phyloP scores from a whole-genome alignment of 2,797 vertebrate species.

The Avahi laniger region DNA sequence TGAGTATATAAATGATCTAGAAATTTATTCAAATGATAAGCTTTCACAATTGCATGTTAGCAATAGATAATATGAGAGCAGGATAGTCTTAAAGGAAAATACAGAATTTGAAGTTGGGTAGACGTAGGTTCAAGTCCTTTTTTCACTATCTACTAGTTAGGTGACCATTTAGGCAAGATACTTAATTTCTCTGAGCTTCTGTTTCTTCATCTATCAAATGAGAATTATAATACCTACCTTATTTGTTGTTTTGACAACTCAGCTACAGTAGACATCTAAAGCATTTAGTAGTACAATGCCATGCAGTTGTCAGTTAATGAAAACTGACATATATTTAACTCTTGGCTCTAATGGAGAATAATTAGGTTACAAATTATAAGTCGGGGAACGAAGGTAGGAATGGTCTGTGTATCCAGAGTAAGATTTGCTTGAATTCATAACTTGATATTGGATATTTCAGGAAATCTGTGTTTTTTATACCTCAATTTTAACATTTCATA shows the following conservation, averaged over 20 bases:
- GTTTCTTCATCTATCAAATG: slow-evolving; percentile 3
- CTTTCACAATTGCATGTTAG: slow-evolving; percentile 24
- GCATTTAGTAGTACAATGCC: not conserved
- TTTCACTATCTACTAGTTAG: not conserved
- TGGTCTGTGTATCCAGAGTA: not conserved
- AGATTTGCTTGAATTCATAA: not conserved
- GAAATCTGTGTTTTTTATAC: not conserved
- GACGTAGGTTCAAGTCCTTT: not conserved
- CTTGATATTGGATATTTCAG: not conserved
- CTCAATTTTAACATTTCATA: not conserved
- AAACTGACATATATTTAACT: not conserved
- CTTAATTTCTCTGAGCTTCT: slow-evolving; percentile 11
- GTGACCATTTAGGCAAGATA: not conserved
- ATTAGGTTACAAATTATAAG: not conserved
- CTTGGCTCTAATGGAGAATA: not conserved
- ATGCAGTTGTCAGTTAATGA: not conserved
- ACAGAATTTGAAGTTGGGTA: not conserved
- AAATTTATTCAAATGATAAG: slow-evolving; percentile 35
- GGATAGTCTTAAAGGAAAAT: not conserved
- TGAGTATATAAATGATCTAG: slow-evolving; percentile 4
- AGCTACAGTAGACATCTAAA: not conserved
- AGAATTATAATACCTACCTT: not conserved
- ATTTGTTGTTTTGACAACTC: not conserved
- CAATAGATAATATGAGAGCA: not conserved
- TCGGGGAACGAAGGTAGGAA: not conserved